Evolutionary conservation across 64 coral and sea anemone genomes (phyloP), one percentile per base, ranked within the genome.

Genomic region (Montipora capricornis): DNA sequence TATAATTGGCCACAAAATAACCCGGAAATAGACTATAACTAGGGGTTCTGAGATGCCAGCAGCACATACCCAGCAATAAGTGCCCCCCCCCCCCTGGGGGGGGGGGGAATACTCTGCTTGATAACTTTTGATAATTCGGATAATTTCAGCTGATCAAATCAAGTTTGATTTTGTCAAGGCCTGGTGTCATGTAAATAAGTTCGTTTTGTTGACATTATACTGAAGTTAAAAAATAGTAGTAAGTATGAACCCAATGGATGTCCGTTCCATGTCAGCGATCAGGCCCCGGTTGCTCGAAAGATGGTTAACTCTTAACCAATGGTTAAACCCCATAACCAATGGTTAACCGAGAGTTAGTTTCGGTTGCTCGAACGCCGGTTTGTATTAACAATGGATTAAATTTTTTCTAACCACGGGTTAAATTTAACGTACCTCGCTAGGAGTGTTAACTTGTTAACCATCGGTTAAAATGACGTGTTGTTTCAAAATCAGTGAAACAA

Each of bases 151-250:
- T 64, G 19, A 64, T 64, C 14, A 64, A 64, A 64, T 64, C 60
- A 64, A 12, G 10, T 64, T 64, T 64, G 60, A 64, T 64, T 64
- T 64, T 64, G 60, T 85, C 57, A 19, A 81, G 71, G 81, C 90
- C 83, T 29, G 90, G 83, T 49, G 68, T 80, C 45, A 92, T 50
- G 83, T 86, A 85, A 60, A 61, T 86, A 71, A 51, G 70, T 29
- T 73, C 71, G 52, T 74, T 89, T 75, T 70, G 49, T 75, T 51
- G 74, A 61, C 51, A 67, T 73, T 55, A 67, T 88, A 55, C 74
- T 89, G 71, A 74, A 48, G 71, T 71, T 47, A 51, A 78, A 24
- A 74, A 61, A 75, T 70, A 14, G 13, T 64, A 57, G 53, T 57
- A 57, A 57, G 53, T 0, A 57, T 50, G 69, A 67, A 77, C 68